Conservation (phyloP, 1,140 invertebrate genomes). For the Schlechtendalia chinensis region DNA sequence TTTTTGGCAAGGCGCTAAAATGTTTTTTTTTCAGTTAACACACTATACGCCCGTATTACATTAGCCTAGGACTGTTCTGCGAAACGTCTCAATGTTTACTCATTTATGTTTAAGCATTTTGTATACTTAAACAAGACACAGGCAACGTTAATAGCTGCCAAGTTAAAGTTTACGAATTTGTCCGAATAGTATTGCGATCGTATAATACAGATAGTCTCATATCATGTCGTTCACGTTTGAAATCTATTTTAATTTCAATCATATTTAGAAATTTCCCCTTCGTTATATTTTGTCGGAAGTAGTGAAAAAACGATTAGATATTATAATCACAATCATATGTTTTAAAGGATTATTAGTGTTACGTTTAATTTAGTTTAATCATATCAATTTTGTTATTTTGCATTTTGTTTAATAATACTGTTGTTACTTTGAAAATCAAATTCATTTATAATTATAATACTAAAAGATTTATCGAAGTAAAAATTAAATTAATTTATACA, state of each 20-base stretch:
- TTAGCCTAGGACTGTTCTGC: slow-evolving; percentile 14
- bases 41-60: not conserved
- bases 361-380: too few relatives aligned
- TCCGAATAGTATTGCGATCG: not conserved
- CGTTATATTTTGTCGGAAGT: not conserved
- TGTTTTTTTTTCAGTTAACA: not conserved
- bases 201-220: not conserved
- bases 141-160: not conserved
- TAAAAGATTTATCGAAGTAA: too few relatives aligned
- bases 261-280: too few relatives aligned
- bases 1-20: slow-evolving; percentile 26
- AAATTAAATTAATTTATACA: too few relatives aligned
- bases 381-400: too few relatives aligned
- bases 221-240: not conserved
- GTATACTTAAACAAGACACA: not conserved
- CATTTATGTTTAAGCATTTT: not conserved
- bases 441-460: too few relatives aligned
- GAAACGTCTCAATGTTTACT: slow-evolving; percentile 26
- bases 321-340: too few relatives aligned
- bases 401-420: too few relatives aligned
- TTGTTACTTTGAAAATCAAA: too few relatives aligned
- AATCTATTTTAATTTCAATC: not conserved
- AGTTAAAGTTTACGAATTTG: not conserved
- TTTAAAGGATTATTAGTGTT: too few relatives aligned
- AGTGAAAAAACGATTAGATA: too few relatives aligned